Conservation (phyloP, 1,140 invertebrate species). For the Calliopsis andreniformis region DNA sequence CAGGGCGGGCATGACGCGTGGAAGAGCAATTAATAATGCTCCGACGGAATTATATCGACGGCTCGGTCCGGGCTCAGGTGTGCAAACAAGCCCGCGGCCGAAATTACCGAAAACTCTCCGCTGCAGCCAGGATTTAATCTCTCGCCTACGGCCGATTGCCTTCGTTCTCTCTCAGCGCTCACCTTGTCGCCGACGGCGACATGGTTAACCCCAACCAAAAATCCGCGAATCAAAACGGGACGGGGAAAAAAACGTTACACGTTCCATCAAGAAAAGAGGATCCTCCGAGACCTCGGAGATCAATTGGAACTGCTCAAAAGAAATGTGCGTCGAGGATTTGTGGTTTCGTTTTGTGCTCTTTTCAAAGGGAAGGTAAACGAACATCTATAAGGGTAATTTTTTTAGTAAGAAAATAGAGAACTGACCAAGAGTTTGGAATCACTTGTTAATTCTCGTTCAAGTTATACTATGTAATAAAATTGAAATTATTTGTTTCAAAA, state of each 20-base stretch:
- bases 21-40: constrained; percentile 56
- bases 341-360: no score
- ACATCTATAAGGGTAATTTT: no score
- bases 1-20: neutral
- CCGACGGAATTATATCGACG: constrained; percentile 57
- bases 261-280: neutral
- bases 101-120: constrained; percentile 71
- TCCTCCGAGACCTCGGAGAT: neutral
- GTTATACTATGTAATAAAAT: no score
- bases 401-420: no score
- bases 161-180: constrained; percentile 51
- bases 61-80: constrained; percentile 73
- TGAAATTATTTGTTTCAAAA: no score
- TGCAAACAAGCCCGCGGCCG: constrained; percentile 78
- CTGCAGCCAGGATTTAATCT: constrained; percentile 76
- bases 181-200: constrained; percentile 52
- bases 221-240: neutral
- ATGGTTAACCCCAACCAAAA: constrained; percentile 24
- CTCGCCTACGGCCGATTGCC: constrained; percentile 71
- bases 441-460: no score
- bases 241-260: neutral
- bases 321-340: no score
- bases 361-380: no score
- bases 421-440: no score
- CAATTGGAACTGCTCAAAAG: no score